Evolutionary conservation across 2,888 invertebrate genomes (phyloP), one percentile per base, ranked within the genome.

Genomic region (Cartodere bifasciata): DNA sequence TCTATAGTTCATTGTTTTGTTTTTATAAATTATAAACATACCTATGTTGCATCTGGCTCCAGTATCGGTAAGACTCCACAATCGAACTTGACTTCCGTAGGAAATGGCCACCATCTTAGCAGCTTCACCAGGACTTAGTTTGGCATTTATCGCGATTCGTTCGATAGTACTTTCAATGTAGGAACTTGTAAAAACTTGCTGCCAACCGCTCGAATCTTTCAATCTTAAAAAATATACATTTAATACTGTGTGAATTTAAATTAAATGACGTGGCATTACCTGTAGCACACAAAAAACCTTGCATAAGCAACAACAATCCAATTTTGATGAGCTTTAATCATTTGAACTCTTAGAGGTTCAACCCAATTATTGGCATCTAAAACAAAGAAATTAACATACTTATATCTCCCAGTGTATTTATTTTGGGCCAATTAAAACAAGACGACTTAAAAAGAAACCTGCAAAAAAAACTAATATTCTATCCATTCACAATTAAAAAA

Each of bases 301-400:
- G 90, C 83, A 59, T 94, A 95, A 1, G 92, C 94, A 13, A 92
- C 91, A 13, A 87, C 90, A 40, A 98, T 86, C 87, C 94, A 95
- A 57, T 94, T 95, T 58, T 95, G 92, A 63, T 97, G 94, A 3
- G 94, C 94, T 56, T 88, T 86, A 44, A 94, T 86, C 29, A 90
- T 85, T 63, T 88, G 84, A 21, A 92, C 91, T 47, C 88, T 70
- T 50, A 87, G 59, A 23, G 84, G 87, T 56, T 90, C 88, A 4
- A 80, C 72, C 83, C 86, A 87, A 26, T 69, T 65, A n/a, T 11
- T 6, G 10, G 15, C 15, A 30, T 21, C 6, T 13, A 13, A 4
- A 32, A n/a, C 16, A 36, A 23, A 6, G 16, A 15, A 11, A 31
- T 37, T 16, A 5, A 13, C 25, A 4, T n/a, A 38, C 16, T 25